Percentiles rank a stretch among this genome's conserved stretches.
phyloP scores from a whole-genome alignment of 2,113 vertebrate species.

The Apteryx owenii region DNA sequence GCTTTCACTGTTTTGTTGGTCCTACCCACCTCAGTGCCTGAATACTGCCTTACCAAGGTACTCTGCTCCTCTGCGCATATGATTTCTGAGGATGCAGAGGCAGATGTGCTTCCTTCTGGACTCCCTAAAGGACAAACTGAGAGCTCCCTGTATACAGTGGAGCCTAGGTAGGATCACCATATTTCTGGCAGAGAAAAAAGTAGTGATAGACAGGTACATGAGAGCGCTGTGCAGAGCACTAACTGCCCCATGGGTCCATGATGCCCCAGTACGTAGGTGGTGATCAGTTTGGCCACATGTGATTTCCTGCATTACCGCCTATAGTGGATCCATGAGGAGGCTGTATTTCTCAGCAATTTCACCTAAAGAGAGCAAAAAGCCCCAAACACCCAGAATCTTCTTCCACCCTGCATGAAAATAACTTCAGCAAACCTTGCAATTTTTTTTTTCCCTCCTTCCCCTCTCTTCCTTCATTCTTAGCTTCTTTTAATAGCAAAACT shows the following conservation, averaged over 20 bases:
- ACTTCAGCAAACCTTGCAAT: background rate
- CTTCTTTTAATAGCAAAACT: background rate
- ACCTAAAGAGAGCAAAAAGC: background rate
- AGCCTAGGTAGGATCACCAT: background rate
- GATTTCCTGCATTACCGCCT: background rate
- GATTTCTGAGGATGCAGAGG: background rate
- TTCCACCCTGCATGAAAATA: background rate
- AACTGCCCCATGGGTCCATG: fast-evolving
- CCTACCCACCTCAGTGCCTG: fast-evolving
- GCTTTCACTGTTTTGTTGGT: background rate
- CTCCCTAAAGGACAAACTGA: background rate
- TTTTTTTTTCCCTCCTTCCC: background rate
- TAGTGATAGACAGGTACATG: background rate
- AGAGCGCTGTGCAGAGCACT: background rate
- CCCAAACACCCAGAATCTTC: background rate
- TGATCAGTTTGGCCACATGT: no score
- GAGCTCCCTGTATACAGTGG: background rate
- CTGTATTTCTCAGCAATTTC: background rate
- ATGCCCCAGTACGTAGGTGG: background rate
- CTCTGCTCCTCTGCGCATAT: fast-evolving
- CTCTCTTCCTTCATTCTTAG: background rate
- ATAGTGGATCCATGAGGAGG: background rate
- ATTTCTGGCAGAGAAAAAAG: background rate
- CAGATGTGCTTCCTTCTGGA: background rate
- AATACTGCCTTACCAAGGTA: no score